Percentiles rank a stretch among this genome's conserved stretches.
Conservation (phyloP, 2,797 vertebrate species). For the Phrynocephalus guinanensis region DNA sequence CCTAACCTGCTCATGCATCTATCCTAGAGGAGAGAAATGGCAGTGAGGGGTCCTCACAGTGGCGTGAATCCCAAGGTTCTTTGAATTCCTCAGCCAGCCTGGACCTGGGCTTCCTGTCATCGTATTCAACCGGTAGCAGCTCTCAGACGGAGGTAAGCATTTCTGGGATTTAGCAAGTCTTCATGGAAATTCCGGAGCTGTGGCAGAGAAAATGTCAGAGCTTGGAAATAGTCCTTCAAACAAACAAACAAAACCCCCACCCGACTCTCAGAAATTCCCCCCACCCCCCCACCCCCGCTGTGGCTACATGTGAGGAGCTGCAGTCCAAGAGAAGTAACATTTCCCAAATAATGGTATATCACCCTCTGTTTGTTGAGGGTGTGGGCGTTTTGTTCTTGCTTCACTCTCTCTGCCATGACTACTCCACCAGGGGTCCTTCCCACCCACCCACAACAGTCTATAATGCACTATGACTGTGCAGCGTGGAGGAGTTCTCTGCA, state of each 20-base stretch:
- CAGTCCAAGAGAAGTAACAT: no score
- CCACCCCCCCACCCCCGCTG: no score
- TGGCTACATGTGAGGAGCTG: no score
- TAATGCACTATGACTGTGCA: slow-evolving; percentile 32
- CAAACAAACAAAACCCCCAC: no score
- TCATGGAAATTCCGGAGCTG: neutral
- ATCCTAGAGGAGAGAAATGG: slow-evolving; percentile 78
- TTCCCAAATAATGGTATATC: neutral
- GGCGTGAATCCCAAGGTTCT: slow-evolving; percentile 83
- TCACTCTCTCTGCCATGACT: slow-evolving; percentile 11
- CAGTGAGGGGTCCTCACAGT: slow-evolving; percentile 53
- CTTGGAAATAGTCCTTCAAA: no score
- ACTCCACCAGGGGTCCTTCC: neutral
- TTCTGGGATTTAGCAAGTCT: neutral
- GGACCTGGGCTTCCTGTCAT: slow-evolving; percentile 86
- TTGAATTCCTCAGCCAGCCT: slow-evolving; percentile 88
- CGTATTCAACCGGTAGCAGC: slow-evolving; percentile 46
- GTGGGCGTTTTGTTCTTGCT: slow-evolving; percentile 18
- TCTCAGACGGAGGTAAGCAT: slow-evolving; percentile 61
- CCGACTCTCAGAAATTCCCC: no score
- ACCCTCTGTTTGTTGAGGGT: neutral
- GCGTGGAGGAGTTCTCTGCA: slow-evolving; percentile 41
- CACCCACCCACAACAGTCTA: slow-evolving; percentile 9
- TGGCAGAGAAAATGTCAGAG: neutral
- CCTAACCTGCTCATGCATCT: slow-evolving; percentile 30